Evolutionary conservation across 2,797 vertebrate genomes (phyloP), one percentile per base, ranked within the genome.

Genomic region (Macropus fuliginosus): DNA sequence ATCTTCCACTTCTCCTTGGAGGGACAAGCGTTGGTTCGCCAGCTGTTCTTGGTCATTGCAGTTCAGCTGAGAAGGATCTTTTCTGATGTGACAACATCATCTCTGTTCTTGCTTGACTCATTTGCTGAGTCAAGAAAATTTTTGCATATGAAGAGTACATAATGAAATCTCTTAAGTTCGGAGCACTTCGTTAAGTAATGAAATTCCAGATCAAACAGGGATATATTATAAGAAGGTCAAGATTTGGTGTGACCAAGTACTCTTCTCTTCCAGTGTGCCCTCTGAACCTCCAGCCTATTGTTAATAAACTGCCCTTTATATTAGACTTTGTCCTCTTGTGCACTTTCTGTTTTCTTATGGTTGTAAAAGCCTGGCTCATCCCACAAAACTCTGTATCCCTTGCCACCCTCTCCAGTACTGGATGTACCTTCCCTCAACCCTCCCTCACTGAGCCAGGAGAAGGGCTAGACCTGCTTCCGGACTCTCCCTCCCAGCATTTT

Each of bases 181-280:
- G 56, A 59, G 93, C 27, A 54, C 62, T 55, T 59, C 90, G 27
- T 46, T 93, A 29, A 14, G 31, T 13, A 54, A 55, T 54, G 24
- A 92, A 94, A 59, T 91, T 91, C 93, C 92, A 93, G 11, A n/a
- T 81, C 87, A 93, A 40, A 0, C 46, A 87, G 92, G 54, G 91
- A 27, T 46, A 54, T n/a, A 0, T n/a, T 29, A 0, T 18, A 0
- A 57, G 81, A 50, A 34, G 90, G 92, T 59, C 93, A 46, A 91
- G 52, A 31, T 21, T n/a, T n/a, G 74, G 50, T 66, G 92, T 93
- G 27, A 95, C 52, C 62, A n/a, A 66, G 34, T n/a, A n/a, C 5
- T n/a, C 4, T n/a, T 5, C 66, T 21, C 24, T 81, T 40, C 21
- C 66, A 81, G 16, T 46, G 18, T 81, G n/a, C 3, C 66, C 18